Evolutionary conservation across 2,888 invertebrate genomes (phyloP), one percentile per base, ranked within the genome.

Genomic region (Silvanus unidentatus): DNA sequence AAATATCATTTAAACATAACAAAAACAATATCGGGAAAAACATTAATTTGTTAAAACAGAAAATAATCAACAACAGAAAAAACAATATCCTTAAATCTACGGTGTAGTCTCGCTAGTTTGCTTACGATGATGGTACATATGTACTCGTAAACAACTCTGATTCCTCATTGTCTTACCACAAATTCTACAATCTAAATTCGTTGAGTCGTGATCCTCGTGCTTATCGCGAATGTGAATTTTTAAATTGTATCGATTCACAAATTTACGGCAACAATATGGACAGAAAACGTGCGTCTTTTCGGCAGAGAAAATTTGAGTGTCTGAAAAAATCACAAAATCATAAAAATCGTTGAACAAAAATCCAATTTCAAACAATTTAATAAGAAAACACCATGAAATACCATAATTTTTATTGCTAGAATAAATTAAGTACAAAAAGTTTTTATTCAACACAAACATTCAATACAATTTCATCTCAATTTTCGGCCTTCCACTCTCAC

Each of bases 221-320:
- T 84, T 84, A 68, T 84, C 84, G 16, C 83, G 74, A 38, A 84
- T 80, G 63, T 85, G 84, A 30, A 84, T 79, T 66, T 84, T 84
- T 62, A 85, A 71, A 68, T 84, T 85, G 73, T 80, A 81, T 4
- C 81, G 77, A 67, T 81, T 81, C 44, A 79, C 80, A 66, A 81
- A 81, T 69, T 77, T 78, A 57, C 79, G 74, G 59, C 77, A 78
- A 65, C 81, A 81, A 50, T 77, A 77, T 0, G 78, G 78, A 59
- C 81, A 81, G 61, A 78, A 78, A n/a, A 80, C 79, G 47, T 78
- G 77, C 16, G 75, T 75, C 53, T 70, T 70, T 39, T 70, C 71
- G 30, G 61, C 62, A 13, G 63, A 57, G 52, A 60, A 69, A 42
- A 65, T 45, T 10, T 63, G 50, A 8, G 59, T 52, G 59, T 69